phyloP scores from a whole-genome alignment of 35 echinoderm and acorn worm species.

The Ophiothrix spiculata region DNA sequence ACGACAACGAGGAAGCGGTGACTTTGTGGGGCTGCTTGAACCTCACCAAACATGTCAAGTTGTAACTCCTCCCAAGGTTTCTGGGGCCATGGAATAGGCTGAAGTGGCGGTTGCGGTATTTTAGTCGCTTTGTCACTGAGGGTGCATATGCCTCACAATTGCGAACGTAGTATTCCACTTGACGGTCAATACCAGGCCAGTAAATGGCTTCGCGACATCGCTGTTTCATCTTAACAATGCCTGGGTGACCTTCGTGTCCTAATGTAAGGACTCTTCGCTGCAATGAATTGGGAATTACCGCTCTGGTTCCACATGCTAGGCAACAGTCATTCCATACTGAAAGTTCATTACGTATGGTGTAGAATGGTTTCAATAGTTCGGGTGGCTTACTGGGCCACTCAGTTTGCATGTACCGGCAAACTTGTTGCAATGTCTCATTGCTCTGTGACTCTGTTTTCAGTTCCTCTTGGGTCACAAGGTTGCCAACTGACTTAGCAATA shows the following conservation, averaged over 20 bases:
- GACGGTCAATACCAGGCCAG: not conserved
- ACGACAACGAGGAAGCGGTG: slow-evolving; percentile 22
- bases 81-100: not conserved
- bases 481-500: not conserved
- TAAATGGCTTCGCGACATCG: not conserved
- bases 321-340: not conserved
- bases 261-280: not conserved
- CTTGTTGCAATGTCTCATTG: not conserved
- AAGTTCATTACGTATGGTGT: not conserved
- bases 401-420: not conserved
- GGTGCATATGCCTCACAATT: not conserved
- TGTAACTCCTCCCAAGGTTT: not conserved
- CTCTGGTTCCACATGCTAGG: not conserved
- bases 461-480: not conserved
- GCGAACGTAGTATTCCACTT: not conserved
- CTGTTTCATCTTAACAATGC: not conserved
- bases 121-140: not conserved
- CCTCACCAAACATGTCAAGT: not conserved
- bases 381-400: not conserved
- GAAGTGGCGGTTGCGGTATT: not conserved
- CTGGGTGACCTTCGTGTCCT: not conserved
- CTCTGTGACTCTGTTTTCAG: not conserved
- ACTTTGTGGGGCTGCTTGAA: not conserved
- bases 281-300: not conserved
- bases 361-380: not conserved